Evolutionary conservation across 2,888 invertebrate genomes (phyloP), one percentile per base, ranked within the genome.

Genomic region (Leptinotarsa tumamoca): DNA sequence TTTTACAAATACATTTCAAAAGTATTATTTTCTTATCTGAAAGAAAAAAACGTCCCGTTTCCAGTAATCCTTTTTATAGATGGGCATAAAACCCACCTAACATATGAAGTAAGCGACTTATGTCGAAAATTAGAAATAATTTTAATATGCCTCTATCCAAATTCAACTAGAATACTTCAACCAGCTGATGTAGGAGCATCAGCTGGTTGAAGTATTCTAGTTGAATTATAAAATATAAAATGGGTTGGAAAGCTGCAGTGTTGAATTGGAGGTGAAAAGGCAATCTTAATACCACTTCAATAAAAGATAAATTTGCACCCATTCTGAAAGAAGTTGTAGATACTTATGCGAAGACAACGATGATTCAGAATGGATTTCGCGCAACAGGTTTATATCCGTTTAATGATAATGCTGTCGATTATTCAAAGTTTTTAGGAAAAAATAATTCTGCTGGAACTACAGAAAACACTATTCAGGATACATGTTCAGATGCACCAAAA

Each of bases 241-340:
- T 63, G 4, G 80, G 78, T 23, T 82, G 80, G 81, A 80, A 82
- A 68, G 77, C 79, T 67, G 83, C 86, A 82, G 83, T 83, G 2
- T 80, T 81, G 82, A 79, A 82, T 4, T 80, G 73, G 80, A 86
- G 85, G 78, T 80, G 78, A 72, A 78, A 18, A 67, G 27, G 27
- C 27, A 81, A 82, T 70, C 78, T 68, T 49, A 77, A 61, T 69
- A 74, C 71, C 77, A 18, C 43, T 27, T 61, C 76, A 5, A 73
- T 74, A 71, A 72, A 69, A 18, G 56, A 80, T 73, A 71, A 76
- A 14, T 73, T 77, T 75, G 78, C 79, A 21, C 75, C 73, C 14
- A 69, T 79, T 51, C 51, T 78, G n/a, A 27, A 68, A 67, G 49
- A 14, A 18, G 75, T 70, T 10, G 54, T 79, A 10, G 66, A 70